Base-by-base conservation (phyloP, 2,888 invertebrate species). In the Dastarcus helophoroides region DNA sequence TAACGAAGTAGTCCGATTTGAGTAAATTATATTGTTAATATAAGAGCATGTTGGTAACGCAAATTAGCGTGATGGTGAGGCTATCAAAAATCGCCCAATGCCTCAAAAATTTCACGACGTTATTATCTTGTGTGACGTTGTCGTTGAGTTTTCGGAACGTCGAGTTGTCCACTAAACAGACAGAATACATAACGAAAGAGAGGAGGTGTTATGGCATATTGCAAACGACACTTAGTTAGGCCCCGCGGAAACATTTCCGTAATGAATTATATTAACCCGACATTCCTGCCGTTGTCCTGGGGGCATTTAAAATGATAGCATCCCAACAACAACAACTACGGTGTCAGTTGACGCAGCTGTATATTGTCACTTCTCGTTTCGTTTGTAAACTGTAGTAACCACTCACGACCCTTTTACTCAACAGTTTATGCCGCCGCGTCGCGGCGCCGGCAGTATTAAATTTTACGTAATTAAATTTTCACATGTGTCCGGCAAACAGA, bases 311-410 rank as follows among this genome's bases (percentile, higher is more conserved):
- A 17, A 17, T n/a, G 19, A 17, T 7, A 17, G 6, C n/a, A 7
- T 17, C 19, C 6, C 6, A 6, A n/a, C 19, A 17, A 17, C n/a
- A n/a, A n/a, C 6, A n/a, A 6, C n/a, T 6, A 6, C 19, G 19
- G 19, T 17, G 19, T 17, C 19, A n/a, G 19, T 17, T 17, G 19
- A n/a, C 19, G n/a, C 19, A 17, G n/a, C 19, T 17, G 19, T 17
- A 17, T 17, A 7, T n/a, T 17, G 19, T 17, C 19, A 17, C 19
- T 17, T 17, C 19, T 7, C 19, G n/a, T 17, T n/a, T 17, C 19
- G n/a, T n/a, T 17, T 17, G 19, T n/a, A 17, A 17, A 17, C n/a
- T 17, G n/a, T 17, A 17, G n/a, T n/a, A 17, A n/a, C 19, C n/a
- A 17, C 19, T 17, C n/a, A 17, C n/a, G n/a, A 17, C 19, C 19